Conservation (phyloP, 2,113 vertebrate species). For the human (Homo sapiens) region DNA sequence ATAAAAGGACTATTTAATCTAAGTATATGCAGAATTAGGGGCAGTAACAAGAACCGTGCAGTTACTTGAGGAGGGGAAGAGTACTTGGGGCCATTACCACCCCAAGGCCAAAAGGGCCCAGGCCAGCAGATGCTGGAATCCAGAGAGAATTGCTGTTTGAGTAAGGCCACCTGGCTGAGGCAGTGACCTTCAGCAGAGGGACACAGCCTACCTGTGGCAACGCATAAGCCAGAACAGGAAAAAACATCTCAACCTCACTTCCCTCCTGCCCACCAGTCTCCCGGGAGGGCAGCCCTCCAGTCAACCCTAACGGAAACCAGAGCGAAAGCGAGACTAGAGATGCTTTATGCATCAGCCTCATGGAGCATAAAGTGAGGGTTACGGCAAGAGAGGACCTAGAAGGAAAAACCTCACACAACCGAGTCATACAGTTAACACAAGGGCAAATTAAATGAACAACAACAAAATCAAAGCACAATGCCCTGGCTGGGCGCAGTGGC, state of each 20-base stretch:
- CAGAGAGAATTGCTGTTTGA: accelerated
- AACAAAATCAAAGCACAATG: background rate
- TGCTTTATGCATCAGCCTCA: accelerated
- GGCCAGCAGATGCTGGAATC: background rate
- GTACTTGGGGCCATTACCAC: accelerated
- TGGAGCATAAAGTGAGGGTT: background rate
- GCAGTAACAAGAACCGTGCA: background rate
- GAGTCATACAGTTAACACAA: background rate
- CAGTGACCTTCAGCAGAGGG: background rate
- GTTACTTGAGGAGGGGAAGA: background rate
- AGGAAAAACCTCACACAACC: background rate
- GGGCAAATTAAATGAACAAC: background rate
- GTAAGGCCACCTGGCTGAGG: background rate
- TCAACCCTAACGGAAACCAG: background rate
- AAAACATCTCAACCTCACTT: background rate
- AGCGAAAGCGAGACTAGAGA: background rate
- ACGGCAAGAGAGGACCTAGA: background rate
- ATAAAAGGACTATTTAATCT: background rate
- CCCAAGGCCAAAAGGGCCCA: background rate
- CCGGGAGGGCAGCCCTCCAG: background rate
- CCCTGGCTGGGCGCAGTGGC: background rate
- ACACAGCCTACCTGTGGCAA: background rate
- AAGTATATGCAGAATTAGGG: background rate
- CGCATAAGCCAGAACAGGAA: background rate
- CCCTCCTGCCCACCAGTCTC: background rate